Percentiles rank a stretch among this genome's conserved stretches.
Conservation (phyloP, 2,113 vertebrate species). For the Cyprinus carpio region DNA sequence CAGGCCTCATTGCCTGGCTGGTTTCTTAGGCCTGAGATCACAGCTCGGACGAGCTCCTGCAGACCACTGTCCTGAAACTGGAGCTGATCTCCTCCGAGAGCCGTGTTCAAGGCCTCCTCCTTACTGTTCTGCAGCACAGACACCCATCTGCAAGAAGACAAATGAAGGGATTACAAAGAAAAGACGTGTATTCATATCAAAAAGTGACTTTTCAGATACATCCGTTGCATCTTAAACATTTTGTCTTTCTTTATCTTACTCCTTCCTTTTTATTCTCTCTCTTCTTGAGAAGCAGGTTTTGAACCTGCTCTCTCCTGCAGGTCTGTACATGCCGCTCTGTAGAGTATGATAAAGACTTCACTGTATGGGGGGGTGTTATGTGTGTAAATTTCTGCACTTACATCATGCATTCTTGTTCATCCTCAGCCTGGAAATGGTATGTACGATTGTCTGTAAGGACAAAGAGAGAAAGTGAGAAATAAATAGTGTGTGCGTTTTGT, state of each 20-base stretch:
- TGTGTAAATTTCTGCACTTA: constrained; percentile 69
- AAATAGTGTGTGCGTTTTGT: not conserved
- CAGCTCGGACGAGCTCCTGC: constrained; percentile 85
- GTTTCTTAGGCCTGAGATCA: constrained; percentile 86
- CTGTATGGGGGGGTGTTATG: not conserved
- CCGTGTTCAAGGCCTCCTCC: constrained; percentile 92
- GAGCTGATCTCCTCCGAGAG: constrained; percentile 84
- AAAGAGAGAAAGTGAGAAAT: constrained; percentile 13
- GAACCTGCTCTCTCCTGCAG: not conserved
- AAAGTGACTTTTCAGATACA: not conserved
- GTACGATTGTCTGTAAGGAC: constrained; percentile 87
- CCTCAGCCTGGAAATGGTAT: constrained; percentile 94
- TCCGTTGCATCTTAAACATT: not conserved
- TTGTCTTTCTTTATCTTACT: not conserved
- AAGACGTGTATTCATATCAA: not conserved
- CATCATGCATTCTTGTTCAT: constrained; percentile 91
- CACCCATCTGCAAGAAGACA: constrained; percentile 82
- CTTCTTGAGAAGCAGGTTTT: constrained; percentile 14
- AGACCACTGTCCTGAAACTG: constrained; percentile 75
- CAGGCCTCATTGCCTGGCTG: constrained; percentile 90
- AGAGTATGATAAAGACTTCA: not conserved
- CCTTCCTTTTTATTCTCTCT: constrained; percentile 16
- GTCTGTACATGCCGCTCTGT: not conserved
- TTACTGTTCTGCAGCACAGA: constrained; percentile 98
- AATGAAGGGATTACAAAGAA: not conserved